phyloP scores from a whole-genome alignment of 2,797 vertebrate genomes.

The Dryobates pubescens region DNA sequence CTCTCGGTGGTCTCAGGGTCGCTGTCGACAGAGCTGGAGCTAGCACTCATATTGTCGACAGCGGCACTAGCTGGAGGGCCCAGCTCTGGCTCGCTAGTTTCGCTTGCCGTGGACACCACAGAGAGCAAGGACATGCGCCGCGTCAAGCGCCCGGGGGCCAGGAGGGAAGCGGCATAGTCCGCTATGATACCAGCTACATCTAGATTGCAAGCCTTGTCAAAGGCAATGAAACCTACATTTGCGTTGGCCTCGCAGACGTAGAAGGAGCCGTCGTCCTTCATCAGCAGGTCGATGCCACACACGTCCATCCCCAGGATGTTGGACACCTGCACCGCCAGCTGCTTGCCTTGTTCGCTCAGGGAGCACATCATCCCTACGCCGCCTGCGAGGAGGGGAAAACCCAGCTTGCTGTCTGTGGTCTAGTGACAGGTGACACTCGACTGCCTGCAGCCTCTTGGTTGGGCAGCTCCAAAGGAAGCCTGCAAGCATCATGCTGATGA shows the following conservation, averaged over 20 bases:
- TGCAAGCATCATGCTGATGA: background rate
- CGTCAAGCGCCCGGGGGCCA: constrained; percentile 84
- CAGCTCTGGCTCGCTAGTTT: constrained; percentile 86
- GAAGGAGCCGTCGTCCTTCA: constrained; percentile 84
- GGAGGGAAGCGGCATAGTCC: constrained; percentile 83
- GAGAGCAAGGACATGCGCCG: constrained; percentile 86
- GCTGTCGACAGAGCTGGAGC: constrained; percentile 87
- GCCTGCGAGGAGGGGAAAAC: constrained; percentile 64
- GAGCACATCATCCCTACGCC: constrained; percentile 85
- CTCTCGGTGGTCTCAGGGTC: constrained; percentile 87
- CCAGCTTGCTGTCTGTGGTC: background rate
- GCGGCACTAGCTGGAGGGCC: constrained; percentile 81
- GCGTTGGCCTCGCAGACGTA: constrained; percentile 85
- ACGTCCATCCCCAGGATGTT: constrained; percentile 85
- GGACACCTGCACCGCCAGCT: constrained; percentile 83
- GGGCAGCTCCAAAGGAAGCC: background rate
- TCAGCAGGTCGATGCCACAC: constrained; percentile 84
- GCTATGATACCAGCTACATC: constrained; percentile 85
- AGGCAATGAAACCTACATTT: constrained; percentile 87
- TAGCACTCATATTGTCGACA: constrained; percentile 86
- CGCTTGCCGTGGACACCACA: constrained; percentile 85
- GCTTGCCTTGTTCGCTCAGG: constrained; percentile 83
- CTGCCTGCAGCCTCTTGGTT: fast-evolving
- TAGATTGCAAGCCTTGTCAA: constrained; percentile 87
- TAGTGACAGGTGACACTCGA: background rate